Evolutionary conservation across 2,888 invertebrate genomes (phyloP).

Genomic region (Priocnemis perturbator): DNA sequence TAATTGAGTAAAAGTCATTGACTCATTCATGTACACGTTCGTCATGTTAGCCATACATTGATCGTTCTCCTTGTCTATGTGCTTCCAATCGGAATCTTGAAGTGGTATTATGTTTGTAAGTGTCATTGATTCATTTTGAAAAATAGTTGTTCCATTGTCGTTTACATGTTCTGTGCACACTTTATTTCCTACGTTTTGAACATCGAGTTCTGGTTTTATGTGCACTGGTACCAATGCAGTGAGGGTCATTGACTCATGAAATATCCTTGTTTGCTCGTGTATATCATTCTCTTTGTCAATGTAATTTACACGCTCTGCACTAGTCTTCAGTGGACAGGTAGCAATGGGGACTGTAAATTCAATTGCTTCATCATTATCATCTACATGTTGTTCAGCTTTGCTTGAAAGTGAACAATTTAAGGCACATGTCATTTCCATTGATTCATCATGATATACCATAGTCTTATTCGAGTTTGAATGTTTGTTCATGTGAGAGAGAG

Average conservation of each 20-base stretch:
- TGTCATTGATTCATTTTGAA: conserved; percentile 34
- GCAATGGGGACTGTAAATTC: conserved; percentile 1
- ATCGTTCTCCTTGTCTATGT: background rate
- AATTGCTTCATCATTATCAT: conserved; percentile 6
- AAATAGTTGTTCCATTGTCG: conserved; percentile 10
- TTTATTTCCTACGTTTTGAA: too few species aligned
- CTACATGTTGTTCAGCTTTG: background rate
- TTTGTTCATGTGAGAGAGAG: too few species aligned
- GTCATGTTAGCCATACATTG: too few species aligned
- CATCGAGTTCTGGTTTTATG: too few species aligned
- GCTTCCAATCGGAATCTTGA: background rate
- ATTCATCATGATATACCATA: conserved; percentile 12
- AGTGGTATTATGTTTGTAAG: conserved; percentile 20
- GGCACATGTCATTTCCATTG: conserved; percentile 41
- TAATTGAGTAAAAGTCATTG: too few species aligned
- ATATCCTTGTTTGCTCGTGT: background rate
- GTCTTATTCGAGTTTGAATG: background rate
- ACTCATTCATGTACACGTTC: background rate
- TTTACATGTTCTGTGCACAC: too few species aligned
- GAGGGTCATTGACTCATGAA: background rate
- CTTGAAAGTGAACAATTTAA: conserved; percentile 5
- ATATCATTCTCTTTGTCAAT: too few species aligned
- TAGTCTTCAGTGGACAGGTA: background rate
- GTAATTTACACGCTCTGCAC: too few species aligned
- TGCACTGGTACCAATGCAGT: too few species aligned